Conservation (phyloP, 2,113 vertebrate genomes). For the Ptilorrhoa leucosticta region DNA sequence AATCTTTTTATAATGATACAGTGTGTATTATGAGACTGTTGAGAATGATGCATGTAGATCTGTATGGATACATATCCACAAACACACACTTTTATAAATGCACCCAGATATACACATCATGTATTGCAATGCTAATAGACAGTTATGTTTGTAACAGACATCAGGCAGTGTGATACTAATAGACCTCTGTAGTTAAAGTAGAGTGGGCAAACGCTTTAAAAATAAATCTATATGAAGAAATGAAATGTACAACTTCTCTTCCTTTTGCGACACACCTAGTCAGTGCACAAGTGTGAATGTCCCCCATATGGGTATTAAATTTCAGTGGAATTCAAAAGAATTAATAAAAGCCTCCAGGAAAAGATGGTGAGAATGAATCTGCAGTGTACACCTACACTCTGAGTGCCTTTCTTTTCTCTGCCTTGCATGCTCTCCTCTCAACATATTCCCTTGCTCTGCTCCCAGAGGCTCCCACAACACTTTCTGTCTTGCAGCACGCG, state of each 20-base stretch:
- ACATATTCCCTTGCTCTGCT: background rate
- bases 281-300: background rate
- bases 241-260: background rate
- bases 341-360: background rate
- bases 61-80: background rate
- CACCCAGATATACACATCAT: background rate
- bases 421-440: background rate
- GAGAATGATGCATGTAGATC: background rate
- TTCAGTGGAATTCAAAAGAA: background rate
- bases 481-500: background rate
- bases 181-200: background rate
- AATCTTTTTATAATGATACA: background rate
- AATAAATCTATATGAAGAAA: background rate
- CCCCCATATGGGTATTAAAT: background rate
- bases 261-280: background rate
- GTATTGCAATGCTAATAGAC: background rate
- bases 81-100: background rate
- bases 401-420: background rate
- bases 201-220: background rate
- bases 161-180: background rate
- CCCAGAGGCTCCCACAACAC: background rate
- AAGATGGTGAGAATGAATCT: background rate
- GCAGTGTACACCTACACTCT: background rate
- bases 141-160: background rate
- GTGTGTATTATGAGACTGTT: background rate